Base-by-base conservation (phyloP, 1,140 invertebrate species). In the Mamestra configurata region DNA sequence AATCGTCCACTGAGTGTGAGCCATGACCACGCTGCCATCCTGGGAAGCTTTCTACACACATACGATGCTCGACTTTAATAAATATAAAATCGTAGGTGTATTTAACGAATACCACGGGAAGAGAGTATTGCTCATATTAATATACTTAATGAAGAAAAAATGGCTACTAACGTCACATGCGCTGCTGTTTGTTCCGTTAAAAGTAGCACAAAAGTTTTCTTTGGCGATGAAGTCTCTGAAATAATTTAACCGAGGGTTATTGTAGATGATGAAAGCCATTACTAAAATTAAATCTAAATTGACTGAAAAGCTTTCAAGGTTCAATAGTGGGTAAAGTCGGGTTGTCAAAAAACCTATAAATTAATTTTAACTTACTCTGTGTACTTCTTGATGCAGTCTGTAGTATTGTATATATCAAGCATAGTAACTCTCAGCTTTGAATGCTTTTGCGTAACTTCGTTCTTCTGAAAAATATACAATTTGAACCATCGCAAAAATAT, bases 121-220 rank as follows among this genome's bases (percentile, higher is more conserved):
- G n/a, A n/a, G n/a, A n/a, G n/a, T n/a, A n/a, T n/a, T n/a, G n/a
- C n/a, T n/a, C n/a, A n/a, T n/a, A n/a, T n/a, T n/a, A n/a, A n/a
- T n/a, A n/a, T n/a, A n/a, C n/a, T n/a, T n/a, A 46, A n/a, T 43
- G 11, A 24, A 24, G 20, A 68, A 22, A 15, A 7, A 20, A 68
- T 46, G 64, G 3, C 1, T 51, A 71, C 64, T 68, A 43, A 68
- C 68, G 8, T 35, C 31, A 51, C 68, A 71, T 20, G 68, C 46
- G 1, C 46, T 24, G 31, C 24, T 15, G 15, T 46, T 10, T 4
- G 13, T 35, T 4, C 24, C 15, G 0, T 18, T 35, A 2, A 18
- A n/a, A 11, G 46, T n/a, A 18, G 46, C 68, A n/a, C 68, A 71
- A 20, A 71, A 71, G 46, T 53, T 71, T n/a, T 71, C 10, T 10